Evolutionary conservation across 2,797 vertebrate genomes (phyloP).

Genomic region (Tolypeutes matacus): DNA sequence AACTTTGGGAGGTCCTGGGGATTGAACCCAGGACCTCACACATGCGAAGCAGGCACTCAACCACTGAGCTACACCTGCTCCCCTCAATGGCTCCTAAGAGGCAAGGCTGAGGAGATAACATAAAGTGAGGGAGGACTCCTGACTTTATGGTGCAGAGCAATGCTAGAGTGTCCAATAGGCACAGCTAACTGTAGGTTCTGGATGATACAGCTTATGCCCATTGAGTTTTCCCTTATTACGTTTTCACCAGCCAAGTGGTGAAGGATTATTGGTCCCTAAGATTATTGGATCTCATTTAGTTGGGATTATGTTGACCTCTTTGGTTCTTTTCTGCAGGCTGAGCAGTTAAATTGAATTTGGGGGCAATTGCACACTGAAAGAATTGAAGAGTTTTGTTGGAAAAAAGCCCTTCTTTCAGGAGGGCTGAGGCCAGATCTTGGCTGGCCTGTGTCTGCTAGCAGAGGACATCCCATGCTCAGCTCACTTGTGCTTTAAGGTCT

Average conservation of each 20-base stretch:
- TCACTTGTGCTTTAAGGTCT: not conserved
- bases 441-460: not conserved
- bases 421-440: not conserved
- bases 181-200: not conserved
- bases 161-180: not conserved
- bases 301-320: not conserved
- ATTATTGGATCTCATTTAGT: not conserved
- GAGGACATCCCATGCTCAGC: not conserved
- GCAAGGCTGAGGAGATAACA: conserved; percentile 49
- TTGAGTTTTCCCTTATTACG: not conserved
- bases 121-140: not conserved
- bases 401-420: not conserved
- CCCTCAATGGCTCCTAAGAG: not conserved
- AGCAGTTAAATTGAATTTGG: not conserved
- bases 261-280: not conserved
- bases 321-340: not conserved
- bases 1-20: too few species aligned
- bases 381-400: not conserved
- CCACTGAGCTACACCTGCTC: too few species aligned
- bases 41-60: too few species aligned
- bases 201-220: not conserved
- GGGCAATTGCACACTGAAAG: not conserved
- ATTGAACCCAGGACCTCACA: too few species aligned
- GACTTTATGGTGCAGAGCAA: not conserved
- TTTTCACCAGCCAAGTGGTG: not conserved